Percentiles rank a stretch among this genome's conserved stretches.
Evolutionary conservation across 2,888 invertebrate genomes (phyloP).

Genomic region (Chironomus riparius): DNA sequence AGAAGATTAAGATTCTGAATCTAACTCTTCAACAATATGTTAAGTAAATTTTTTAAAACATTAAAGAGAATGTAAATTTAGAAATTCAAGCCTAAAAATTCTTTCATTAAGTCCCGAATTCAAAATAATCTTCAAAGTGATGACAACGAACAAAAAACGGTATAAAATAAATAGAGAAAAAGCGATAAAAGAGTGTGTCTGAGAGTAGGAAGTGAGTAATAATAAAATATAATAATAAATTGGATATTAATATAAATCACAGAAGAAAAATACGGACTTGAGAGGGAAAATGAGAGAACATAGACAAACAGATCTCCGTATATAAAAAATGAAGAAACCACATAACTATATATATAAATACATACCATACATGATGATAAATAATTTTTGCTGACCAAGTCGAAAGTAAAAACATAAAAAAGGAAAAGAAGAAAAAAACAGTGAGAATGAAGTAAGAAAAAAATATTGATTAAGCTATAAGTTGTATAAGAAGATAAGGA

Average conservation of each 20-base stretch:
- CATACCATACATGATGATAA: slow-evolving; percentile 7
- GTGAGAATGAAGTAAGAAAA: not conserved
- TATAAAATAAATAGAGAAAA: not conserved
- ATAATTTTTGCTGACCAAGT: slow-evolving; percentile 24
- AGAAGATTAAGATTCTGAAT: too few relatives aligned
- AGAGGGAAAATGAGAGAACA: not conserved
- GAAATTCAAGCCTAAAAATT: too few relatives aligned
- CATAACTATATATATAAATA: not conserved
- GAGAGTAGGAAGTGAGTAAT: not conserved
- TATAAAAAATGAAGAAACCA: not conserved
- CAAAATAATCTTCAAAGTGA: too few relatives aligned
- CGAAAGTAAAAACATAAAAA: not conserved
- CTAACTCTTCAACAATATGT: too few relatives aligned
- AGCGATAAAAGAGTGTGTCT: too few relatives aligned
- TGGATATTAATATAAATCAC: too few relatives aligned
- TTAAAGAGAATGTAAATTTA: too few relatives aligned
- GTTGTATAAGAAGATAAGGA: not conserved
- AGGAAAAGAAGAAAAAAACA: not conserved
- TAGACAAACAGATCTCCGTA: not conserved
- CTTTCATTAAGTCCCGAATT: too few relatives aligned
- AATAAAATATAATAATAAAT: not conserved
- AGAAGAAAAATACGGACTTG: too few relatives aligned
- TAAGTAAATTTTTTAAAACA: too few relatives aligned
- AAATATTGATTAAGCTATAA: not conserved
- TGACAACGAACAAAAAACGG: not conserved